These are phyloP conservation scores for Cistogaster globosa DNA, from an alignment of 2,888 invertebrate species.

Conservation along the genomic window DNA sequence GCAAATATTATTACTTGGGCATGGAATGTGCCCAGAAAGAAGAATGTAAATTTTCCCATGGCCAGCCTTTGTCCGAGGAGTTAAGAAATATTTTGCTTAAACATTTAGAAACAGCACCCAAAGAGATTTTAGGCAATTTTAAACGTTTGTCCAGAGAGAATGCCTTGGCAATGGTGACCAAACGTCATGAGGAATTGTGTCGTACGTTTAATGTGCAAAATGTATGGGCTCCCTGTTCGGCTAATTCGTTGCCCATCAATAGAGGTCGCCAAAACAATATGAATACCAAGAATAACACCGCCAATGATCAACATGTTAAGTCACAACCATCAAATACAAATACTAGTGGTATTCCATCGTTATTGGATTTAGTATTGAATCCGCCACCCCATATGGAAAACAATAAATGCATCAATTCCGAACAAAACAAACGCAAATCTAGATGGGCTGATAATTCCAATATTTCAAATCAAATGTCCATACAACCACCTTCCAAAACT, in stretches of 20 bases:
- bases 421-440: conserved; percentile 79
- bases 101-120: conserved; percentile 95
- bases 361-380: conserved; percentile 82
- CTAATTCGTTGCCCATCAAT: conserved; percentile 63
- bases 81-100: conserved; percentile 86
- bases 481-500: conserved; percentile 67
- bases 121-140: conserved; percentile 95
- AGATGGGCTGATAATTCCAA: conserved; percentile 79
- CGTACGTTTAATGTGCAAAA: conserved; percentile 82
- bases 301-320: conserved; percentile 53
- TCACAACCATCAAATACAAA: conserved; percentile 35
- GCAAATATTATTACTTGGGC: conserved; percentile 98
- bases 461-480: conserved; percentile 39
- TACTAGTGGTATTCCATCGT: conserved; percentile 78
- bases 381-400: conserved; percentile 75
- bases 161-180: conserved; percentile 85
- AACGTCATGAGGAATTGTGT: conserved; percentile 84
- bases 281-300: conserved; percentile 69
- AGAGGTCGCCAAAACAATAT: conserved; percentile 61
- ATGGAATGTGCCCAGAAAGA: conserved; percentile 91
- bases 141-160: conserved; percentile 91
- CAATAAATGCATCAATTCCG: conserved; percentile 59
- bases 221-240: conserved; percentile 74
- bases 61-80: conserved; percentile 92
- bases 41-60: conserved; percentile 97